Evolutionary conservation across 2,797 vertebrate species (phyloP).

Genomic region (Eurystomus glaucurus): DNA sequence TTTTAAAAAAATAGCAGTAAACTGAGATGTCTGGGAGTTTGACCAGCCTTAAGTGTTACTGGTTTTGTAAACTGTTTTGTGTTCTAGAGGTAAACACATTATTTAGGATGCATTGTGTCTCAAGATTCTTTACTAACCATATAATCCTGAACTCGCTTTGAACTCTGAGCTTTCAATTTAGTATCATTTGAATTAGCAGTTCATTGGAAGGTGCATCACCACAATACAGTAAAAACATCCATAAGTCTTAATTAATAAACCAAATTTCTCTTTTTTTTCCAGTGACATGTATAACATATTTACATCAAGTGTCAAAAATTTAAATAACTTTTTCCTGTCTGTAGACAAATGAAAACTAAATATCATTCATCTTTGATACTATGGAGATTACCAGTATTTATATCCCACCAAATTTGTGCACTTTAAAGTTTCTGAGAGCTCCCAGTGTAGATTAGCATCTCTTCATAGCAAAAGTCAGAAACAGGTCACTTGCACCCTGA

Average conservation of each 20-base stretch:
- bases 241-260: background rate
- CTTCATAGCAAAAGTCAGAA: background rate
- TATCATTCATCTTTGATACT: background rate
- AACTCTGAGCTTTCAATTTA: background rate
- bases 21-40: background rate
- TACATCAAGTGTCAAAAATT: background rate
- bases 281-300: background rate
- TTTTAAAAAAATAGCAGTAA: background rate
- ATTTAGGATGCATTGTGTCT: background rate
- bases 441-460: background rate
- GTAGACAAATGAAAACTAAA: background rate
- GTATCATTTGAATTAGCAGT: background rate
- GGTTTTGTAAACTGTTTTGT: background rate
- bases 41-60: background rate
- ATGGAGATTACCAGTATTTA: background rate
- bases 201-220: background rate
- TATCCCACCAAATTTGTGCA: background rate
- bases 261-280: background rate
- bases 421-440: background rate
- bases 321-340: background rate
- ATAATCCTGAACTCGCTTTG: too few species aligned
- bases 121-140: too few species aligned
- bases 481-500: background rate
- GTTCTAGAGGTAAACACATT: background rate
- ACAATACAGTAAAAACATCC: background rate